phyloP scores from a whole-genome alignment of 1,140 invertebrate genomes.

The Brachionus calyciflorus region DNA sequence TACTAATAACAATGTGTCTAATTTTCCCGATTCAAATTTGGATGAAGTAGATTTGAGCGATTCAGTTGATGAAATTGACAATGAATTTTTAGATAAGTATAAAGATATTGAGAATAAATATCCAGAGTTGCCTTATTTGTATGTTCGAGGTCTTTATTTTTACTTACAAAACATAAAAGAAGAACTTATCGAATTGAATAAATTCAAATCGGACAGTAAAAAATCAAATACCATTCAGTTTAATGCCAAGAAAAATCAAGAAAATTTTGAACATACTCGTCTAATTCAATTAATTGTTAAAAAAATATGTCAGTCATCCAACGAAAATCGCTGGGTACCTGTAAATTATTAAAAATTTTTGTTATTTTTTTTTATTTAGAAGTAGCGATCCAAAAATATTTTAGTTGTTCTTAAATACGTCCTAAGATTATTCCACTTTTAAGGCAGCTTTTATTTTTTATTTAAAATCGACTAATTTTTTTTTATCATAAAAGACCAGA shows the following conservation, averaged over 20 bases:
- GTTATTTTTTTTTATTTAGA: not conserved
- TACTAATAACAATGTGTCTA: constrained; percentile 2
- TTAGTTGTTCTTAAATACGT: too few species aligned
- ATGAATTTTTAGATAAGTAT: constrained; percentile 16
- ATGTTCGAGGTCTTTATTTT: constrained; percentile 27
- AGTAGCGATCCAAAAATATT: too few species aligned
- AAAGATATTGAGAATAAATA: constrained; percentile 1
- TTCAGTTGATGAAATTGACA: not conserved
- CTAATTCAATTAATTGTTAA: not conserved
- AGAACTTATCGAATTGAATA: constrained; percentile 14
- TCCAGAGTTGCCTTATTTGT: constrained; percentile 10
- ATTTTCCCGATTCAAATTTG: not conserved
- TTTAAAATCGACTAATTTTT: too few species aligned
- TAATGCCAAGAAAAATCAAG: not conserved
- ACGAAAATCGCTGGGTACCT: constrained; percentile 9
- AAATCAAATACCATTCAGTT: not conserved
- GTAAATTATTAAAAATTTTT: not conserved
- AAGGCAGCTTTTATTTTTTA: too few species aligned
- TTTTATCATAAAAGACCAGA: too few species aligned
- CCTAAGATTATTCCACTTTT: too few species aligned
- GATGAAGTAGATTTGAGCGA: not conserved
- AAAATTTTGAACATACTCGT: constrained; percentile 20
- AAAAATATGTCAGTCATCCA: constrained; percentile 3
- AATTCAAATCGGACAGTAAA: constrained; percentile 3
- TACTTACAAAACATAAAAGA: constrained; percentile 10